A percentile compares a stretch with the other conserved stretches of the same genome.
Conservation (phyloP, 35 echinoderm and acorn worm species). For the Ptychodera flava region DNA sequence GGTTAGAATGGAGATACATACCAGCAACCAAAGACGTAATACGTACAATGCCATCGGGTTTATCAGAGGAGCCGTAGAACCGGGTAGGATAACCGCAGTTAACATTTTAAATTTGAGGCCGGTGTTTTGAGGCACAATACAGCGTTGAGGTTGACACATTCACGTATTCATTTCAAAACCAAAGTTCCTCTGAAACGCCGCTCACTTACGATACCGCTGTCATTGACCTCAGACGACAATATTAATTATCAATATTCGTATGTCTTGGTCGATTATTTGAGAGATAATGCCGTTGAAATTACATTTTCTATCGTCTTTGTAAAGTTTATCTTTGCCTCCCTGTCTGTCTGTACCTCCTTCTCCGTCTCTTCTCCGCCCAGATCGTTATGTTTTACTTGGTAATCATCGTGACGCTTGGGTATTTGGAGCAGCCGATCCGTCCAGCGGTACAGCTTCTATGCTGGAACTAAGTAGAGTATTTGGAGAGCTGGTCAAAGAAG, state of each 20-base stretch:
- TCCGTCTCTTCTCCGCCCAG: no score
- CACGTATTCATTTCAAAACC: no score
- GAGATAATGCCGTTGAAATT: neutral
- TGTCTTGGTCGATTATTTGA: no score
- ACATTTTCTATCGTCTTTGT: neutral
- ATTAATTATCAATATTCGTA: neutral
- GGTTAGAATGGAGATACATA: conserved; percentile 62
- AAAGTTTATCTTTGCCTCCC: neutral
- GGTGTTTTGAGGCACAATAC: no score
- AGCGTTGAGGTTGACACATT: no score
- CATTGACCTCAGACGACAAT: neutral
- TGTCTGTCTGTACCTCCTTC: no score
- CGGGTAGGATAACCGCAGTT: conserved; percentile 64
- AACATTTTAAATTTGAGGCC: no score
- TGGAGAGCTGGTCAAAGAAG: conserved; percentile 45
- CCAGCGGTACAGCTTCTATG: conserved; percentile 79
- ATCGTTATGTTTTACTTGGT: conserved; percentile 80
- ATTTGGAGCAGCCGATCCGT: conserved; percentile 81
- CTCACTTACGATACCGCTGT: neutral
- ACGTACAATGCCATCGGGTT: conserved; percentile 79
- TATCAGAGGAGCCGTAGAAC: conserved; percentile 65
- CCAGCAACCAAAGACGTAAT: conserved; percentile 30
- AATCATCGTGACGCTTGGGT: conserved; percentile 91
- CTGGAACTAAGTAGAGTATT: conserved; percentile 70
- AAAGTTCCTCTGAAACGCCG: no score